Conservation (phyloP, 2,888 invertebrate species). For the Machimus rusticus region DNA sequence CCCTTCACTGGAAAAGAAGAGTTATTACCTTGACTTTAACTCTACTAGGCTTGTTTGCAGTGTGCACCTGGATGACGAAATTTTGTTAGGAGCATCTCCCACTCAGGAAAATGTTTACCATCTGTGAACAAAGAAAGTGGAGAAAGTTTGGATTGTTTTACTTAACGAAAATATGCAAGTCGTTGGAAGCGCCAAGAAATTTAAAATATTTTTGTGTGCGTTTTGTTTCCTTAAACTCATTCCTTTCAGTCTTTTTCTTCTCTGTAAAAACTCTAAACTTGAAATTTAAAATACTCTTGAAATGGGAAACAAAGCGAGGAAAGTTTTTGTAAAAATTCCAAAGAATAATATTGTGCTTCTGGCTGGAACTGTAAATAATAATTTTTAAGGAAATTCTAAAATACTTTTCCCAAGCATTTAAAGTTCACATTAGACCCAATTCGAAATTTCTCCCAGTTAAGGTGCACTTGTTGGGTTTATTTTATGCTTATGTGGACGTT, state of each 20-base stretch:
- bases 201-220: background rate
- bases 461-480: too few relatives aligned
- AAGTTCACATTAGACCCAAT: background rate
- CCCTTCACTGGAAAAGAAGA: background rate
- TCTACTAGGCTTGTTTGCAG: background rate
- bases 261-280: background rate
- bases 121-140: background rate
- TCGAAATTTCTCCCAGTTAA: background rate
- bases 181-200: background rate
- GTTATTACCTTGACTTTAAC: conserved; percentile 15
- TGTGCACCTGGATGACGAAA: background rate
- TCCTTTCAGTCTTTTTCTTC: background rate
- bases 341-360: background rate
- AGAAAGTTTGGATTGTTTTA: background rate
- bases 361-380: background rate
- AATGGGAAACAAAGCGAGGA: background rate
- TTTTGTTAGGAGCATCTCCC: background rate
- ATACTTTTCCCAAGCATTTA: background rate
- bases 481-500: too few relatives aligned
- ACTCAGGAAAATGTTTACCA: background rate
- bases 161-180: background rate
- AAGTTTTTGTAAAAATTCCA: background rate
- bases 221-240: background rate
- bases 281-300: background rate
- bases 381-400: background rate